Conservation (phyloP, 2,888 invertebrate species). For the Escarpia spicata region DNA sequence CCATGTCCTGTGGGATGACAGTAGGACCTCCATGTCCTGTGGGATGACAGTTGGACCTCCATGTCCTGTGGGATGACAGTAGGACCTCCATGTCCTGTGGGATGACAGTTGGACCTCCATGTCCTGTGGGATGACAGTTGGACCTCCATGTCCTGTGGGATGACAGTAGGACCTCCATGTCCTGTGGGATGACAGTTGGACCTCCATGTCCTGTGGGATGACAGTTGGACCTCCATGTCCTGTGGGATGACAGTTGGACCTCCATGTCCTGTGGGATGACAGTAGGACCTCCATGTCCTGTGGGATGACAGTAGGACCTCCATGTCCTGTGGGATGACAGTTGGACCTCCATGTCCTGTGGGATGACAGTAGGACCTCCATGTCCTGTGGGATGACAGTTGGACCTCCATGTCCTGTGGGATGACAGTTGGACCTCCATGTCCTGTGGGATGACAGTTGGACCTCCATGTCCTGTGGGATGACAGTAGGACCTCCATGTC, state of each 20-base stretch:
- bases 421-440: not conserved
- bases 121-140: not conserved
- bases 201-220: too few relatives aligned
- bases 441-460: too few relatives aligned
- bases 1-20: too few relatives aligned
- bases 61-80: not conserved
- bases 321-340: not conserved
- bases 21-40: not conserved
- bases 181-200: too few relatives aligned
- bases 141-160: not conserved
- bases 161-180: not conserved
- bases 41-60: not conserved
- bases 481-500: not conserved
- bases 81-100: not conserved
- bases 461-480: too few relatives aligned
- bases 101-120: not conserved
- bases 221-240: not conserved
- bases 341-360: not conserved
- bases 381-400: not conserved
- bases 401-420: not conserved
- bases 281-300: not conserved
- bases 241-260: not conserved
- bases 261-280: too few relatives aligned
- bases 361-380: not conserved
- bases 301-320: not conserved